Conservation (phyloP, 2,113 vertebrate species). For the Mus pahari region DNA sequence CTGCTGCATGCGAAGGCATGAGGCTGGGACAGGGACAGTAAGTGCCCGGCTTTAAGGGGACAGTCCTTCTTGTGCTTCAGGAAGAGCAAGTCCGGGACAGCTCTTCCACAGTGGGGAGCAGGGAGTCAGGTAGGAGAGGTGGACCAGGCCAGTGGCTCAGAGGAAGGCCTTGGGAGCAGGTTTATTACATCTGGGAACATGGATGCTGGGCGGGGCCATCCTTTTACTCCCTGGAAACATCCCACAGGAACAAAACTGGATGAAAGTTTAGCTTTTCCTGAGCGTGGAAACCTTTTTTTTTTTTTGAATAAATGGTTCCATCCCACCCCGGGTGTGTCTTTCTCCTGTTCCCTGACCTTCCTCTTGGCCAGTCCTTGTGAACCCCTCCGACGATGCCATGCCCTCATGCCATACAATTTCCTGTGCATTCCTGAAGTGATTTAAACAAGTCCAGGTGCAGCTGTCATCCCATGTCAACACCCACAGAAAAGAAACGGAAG, state of each 20-base stretch:
- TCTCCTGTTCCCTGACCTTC: not conserved
- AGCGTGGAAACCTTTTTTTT: not conserved
- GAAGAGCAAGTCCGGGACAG: not conserved
- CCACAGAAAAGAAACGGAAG: not conserved
- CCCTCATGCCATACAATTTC: not conserved
- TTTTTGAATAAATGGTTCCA: not conserved
- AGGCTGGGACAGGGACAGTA: not conserved
- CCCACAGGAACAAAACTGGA: not conserved
- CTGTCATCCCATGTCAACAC: not conserved
- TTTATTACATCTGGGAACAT: not conserved
- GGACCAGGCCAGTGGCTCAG: not conserved
- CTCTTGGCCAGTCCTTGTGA: not conserved
- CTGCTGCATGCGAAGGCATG: not conserved
- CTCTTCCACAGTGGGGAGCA: accelerated
- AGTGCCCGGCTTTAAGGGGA: no score
- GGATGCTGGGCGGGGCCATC: no score
- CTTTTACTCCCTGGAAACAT: not conserved
- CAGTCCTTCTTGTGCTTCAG: not conserved
- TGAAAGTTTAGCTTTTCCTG: not conserved
- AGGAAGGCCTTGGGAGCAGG: not conserved
- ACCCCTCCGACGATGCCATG: accelerated
- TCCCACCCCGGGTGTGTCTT: not conserved
- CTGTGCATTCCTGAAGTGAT: not conserved
- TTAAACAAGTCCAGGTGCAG: not conserved
- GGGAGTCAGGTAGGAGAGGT: not conserved